These are phyloP conservation scores for Syngnathus acus DNA, from an alignment of 2,797 vertebrate genomes.

Conservation along the genomic window DNA sequence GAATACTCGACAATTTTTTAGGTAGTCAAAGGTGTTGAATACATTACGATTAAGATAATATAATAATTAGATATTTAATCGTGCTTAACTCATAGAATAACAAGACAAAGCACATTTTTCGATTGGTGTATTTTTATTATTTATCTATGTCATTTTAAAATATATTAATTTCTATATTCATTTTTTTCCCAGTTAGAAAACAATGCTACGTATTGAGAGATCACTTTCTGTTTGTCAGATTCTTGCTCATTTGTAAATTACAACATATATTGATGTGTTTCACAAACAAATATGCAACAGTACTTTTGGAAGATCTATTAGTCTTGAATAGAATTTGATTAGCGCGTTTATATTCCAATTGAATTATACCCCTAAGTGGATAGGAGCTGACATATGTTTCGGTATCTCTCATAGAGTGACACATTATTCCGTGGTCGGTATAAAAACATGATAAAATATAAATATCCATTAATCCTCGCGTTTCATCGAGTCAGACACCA, in stretches of 20 bases:
- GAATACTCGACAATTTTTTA: too few relatives aligned
- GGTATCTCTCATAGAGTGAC: constrained; percentile 82
- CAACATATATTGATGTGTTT: constrained; percentile 66
- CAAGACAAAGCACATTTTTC: too few relatives aligned
- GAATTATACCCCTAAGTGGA: constrained; percentile 89
- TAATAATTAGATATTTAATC: too few relatives aligned
- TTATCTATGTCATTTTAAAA: not conserved
- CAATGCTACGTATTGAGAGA: constrained; percentile 53
- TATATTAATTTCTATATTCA: not conserved
- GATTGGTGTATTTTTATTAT: not conserved
- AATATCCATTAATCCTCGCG: constrained; percentile 96
- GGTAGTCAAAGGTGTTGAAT: too few relatives aligned
- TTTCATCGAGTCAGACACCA: constrained; percentile 85
- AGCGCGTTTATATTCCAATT: constrained; percentile 90
- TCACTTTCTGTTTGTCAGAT: constrained; percentile 43
- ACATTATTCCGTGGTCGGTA: constrained; percentile 89
- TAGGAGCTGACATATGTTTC: constrained; percentile 95
- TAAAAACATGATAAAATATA: constrained; percentile 97
- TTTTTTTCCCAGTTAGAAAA: not conserved
- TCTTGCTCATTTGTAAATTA: constrained; percentile 20
- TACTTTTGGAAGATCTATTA: constrained; percentile 83
- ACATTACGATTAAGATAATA: too few relatives aligned
- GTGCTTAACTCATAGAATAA: too few relatives aligned
- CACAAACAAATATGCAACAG: constrained; percentile 70
- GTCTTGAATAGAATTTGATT: constrained; percentile 93